A percentile compares a stretch with the other conserved stretches of the same genome.
phyloP scores from a whole-genome alignment of 2,113 vertebrate genomes.

The Nycticebus coucang region DNA sequence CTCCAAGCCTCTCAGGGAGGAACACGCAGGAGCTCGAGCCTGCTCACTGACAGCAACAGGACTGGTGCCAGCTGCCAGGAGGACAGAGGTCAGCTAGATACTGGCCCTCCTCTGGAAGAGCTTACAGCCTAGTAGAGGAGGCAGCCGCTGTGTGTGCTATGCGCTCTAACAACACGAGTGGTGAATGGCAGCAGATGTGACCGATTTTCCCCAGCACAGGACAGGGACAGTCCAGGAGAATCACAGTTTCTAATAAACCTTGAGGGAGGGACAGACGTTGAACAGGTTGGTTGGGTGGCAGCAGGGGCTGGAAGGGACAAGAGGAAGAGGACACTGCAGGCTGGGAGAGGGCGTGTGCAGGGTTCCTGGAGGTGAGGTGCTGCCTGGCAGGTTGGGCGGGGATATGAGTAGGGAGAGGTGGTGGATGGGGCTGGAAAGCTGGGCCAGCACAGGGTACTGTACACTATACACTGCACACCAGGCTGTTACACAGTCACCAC shows the following conservation, averaged over 20 bases:
- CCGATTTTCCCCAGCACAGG: neutral
- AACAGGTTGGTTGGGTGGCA: neutral
- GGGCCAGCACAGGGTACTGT: rapidly evolving
- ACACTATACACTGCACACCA: too few relatives aligned
- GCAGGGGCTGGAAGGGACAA: too few relatives aligned
- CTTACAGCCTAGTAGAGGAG: neutral
- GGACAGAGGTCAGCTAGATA: neutral
- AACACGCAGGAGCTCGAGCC: neutral
- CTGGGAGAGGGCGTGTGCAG: neutral
- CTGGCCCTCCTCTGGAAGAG: neutral
- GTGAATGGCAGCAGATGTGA: neutral
- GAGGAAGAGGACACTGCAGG: neutral
- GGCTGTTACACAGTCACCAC: neutral
- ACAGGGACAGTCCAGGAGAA: neutral
- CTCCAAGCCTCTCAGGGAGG: neutral
- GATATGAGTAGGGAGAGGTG: neutral
- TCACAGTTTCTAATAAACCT: neutral
- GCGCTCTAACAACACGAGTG: rapidly evolving
- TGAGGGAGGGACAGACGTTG: neutral
- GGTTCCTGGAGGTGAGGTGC: neutral
- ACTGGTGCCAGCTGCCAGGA: neutral
- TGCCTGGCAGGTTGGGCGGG: neutral
- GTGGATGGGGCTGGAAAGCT: neutral
- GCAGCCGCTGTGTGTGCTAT: neutral
- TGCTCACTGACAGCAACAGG: neutral